phyloP scores from a whole-genome alignment of 2,888 invertebrate species.

The Steromphala cineraria region DNA sequence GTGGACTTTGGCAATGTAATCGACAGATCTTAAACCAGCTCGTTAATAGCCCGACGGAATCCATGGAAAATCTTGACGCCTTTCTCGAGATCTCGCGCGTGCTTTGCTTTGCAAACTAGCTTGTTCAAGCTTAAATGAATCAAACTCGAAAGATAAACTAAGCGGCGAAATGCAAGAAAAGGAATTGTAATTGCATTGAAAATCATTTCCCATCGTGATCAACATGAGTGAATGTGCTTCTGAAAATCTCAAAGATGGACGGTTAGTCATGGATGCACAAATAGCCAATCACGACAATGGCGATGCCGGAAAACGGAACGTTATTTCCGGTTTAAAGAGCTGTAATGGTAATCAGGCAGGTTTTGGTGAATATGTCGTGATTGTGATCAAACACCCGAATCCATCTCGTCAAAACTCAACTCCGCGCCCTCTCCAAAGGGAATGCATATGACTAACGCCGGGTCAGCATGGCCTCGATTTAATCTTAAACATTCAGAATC shows the following conservation, averaged over 20 bases:
- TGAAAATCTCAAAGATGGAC: not conserved
- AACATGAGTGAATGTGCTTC: not conserved
- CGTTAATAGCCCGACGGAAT: not conserved
- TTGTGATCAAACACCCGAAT: not conserved
- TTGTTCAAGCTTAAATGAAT: constrained; percentile 2
- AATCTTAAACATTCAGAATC: too few species aligned
- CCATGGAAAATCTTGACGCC: not conserved
- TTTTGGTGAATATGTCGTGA: constrained; percentile 9
- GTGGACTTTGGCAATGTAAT: not conserved
- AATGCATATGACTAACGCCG: not conserved
- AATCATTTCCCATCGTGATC: constrained; percentile 8
- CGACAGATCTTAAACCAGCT: not conserved
- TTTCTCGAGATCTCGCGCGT: not conserved
- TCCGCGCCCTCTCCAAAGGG: not conserved
- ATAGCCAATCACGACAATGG: constrained; percentile 10
- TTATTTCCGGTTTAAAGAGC: constrained; percentile 2
- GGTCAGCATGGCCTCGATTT: not conserved
- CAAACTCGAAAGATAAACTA: not conserved
- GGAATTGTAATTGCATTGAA: constrained; percentile 3
- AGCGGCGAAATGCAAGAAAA: not conserved
- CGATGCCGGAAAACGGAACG: not conserved
- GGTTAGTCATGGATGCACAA: constrained; percentile 8
- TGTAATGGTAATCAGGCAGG: not conserved
- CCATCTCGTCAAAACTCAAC: not conserved
- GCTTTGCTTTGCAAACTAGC: not conserved